Evolutionary conservation across 2,113 vertebrate species (phyloP), one percentile per base, ranked within the genome.

Genomic region (Pao palembangensis): DNA sequence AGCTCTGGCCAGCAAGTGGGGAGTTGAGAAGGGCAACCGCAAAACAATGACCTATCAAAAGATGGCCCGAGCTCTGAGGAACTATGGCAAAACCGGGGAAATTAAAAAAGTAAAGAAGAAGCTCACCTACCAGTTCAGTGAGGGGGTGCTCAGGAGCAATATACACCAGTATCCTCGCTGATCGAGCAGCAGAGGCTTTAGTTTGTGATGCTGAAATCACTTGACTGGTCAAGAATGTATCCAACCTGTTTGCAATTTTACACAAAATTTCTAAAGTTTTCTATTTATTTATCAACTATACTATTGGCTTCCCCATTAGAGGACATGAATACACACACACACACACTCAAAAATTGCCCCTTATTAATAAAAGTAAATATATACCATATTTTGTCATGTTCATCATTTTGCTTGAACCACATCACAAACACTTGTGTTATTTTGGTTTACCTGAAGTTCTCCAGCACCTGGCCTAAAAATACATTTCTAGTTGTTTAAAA

Each of bases 1-100:
- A 76, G 93, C 87, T 8, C 55, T 99, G 83, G 97, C 97, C 0
- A 91, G 94, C 61, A 94, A 94, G 82, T 99, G 97, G 97, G 97
- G 97, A 42, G 74, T 94, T 75, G 94, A 98, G 88, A 99, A 99
- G 78, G 97, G 97, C 78, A 99, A 99, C 76, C 95, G 97, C 80
- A 99, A 99, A 87, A 98, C 94, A 87, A 99, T 99, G 97, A 99
- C 97, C 69, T 99, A 99, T 71, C 97, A 99, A 89, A 99, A 99
- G 89, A 99, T 99, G 97, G 97, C 97, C 31, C 90, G 97, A 23
- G 97, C 97, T 13, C 88, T 99, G 79, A 93, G 97, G 90, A 99
- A 99, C 92, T 99, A 99, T 0, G 94, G 97, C 76, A 98, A 98
- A 91, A 98, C 96, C 1, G 97, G 97, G 15, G 96, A 98, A 84